These are phyloP conservation scores for Anoplophora glabripennis DNA, from an alignment of 1,140 invertebrate genomes.

Conservation along the genomic window DNA sequence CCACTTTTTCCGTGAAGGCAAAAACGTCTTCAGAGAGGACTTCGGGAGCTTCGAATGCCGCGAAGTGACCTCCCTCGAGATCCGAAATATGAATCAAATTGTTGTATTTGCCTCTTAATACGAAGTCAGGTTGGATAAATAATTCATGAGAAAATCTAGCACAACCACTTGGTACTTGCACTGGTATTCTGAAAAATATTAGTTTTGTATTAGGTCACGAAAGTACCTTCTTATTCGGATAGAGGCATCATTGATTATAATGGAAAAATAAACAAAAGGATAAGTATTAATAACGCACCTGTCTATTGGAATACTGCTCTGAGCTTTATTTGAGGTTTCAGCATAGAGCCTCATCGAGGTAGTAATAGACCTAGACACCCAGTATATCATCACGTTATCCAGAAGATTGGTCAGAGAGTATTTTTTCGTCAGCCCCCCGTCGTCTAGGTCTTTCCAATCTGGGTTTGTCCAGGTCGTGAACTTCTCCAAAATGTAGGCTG, in stretches of 20 bases:
- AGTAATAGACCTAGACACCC: slow-evolving; percentile 66
- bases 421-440: slow-evolving; percentile 70
- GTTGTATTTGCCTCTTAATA: slow-evolving; percentile 58
- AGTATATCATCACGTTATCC: slow-evolving; percentile 78
- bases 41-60: slow-evolving; percentile 74
- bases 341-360: slow-evolving; percentile 66
- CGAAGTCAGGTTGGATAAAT: slow-evolving; percentile 56
- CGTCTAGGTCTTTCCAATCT: slow-evolving; percentile 54
- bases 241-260: too few species aligned
- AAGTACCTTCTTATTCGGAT: too few species aligned
- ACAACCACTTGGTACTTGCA: slow-evolving; percentile 61
- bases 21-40: slow-evolving; percentile 62
- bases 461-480: slow-evolving; percentile 75
- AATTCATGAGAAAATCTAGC: slow-evolving; percentile 63
- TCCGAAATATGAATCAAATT: slow-evolving; percentile 63
- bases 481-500: slow-evolving; percentile 86
- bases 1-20: not conserved
- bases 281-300: slow-evolving; percentile 2
- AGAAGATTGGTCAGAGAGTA: slow-evolving; percentile 73
- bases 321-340: slow-evolving; percentile 53
- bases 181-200: too few species aligned
- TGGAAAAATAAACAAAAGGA: too few species aligned
- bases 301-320: slow-evolving; percentile 32
- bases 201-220: too few species aligned
- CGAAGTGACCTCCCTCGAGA: slow-evolving; percentile 77